A percentile compares a stretch with the other conserved stretches of the same genome.
phyloP scores from a whole-genome alignment of 2,888 invertebrate species.

The Drosophila prostipennis region DNA sequence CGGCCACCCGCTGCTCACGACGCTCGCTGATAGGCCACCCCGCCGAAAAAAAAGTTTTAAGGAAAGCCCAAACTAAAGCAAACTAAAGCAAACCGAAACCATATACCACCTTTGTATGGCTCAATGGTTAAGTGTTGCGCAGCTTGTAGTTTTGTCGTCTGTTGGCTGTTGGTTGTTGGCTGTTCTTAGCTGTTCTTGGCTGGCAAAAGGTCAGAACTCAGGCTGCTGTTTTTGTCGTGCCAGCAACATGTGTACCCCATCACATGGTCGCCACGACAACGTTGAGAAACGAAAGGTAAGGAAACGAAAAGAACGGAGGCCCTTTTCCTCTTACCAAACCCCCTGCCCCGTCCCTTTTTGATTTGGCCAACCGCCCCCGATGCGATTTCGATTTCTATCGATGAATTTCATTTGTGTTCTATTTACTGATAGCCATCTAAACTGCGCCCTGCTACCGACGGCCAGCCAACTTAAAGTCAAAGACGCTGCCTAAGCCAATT shows the following conservation, averaged over 20 bases:
- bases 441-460: conserved; percentile 73
- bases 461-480: conserved; percentile 2
- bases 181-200: conserved; percentile 1
- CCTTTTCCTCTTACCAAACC: neutral
- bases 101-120: conserved; percentile 21
- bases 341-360: conserved; percentile 11
- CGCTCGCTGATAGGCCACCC: conserved; percentile 61
- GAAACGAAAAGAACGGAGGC: conserved; percentile 1
- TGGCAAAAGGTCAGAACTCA: conserved; percentile 64
- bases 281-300: conserved; percentile 22
- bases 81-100: neutral
- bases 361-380: conserved; percentile 44
- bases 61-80: neutral
- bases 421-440: conserved; percentile 83
- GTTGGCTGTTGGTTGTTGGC: conserved; percentile 38
- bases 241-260: conserved; percentile 77
- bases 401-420: conserved; percentile 82
- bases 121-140: conserved; percentile 65
- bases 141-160: conserved; percentile 62
- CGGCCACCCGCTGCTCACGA: conserved; percentile 73
- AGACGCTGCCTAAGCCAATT: conserved; percentile 63
- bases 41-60: neutral
- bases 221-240: conserved; percentile 59
- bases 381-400: conserved; percentile 82
- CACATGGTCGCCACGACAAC: conserved; percentile 73